Percentiles rank a stretch among this genome's conserved stretches.
phyloP scores from a whole-genome alignment of 2,888 invertebrate species.

The Cantharis rufa region DNA sequence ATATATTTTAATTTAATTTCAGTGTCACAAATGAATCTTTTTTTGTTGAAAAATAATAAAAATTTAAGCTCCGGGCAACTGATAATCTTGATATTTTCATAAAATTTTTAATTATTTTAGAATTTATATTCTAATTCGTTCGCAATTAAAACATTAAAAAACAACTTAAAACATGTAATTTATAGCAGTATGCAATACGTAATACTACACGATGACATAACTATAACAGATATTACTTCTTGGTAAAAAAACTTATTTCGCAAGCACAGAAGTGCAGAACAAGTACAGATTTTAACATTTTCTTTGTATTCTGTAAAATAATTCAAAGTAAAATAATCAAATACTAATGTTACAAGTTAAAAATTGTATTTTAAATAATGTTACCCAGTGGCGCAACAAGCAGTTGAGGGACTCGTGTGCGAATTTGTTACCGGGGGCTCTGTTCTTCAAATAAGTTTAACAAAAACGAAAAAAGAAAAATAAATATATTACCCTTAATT shows the following conservation, averaged over 20 bases:
- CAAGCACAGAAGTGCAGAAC: background rate
- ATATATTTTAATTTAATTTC: background rate
- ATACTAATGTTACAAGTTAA: background rate
- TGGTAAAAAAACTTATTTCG: background rate
- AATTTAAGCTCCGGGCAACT: background rate
- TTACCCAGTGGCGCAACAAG: too few relatives aligned
- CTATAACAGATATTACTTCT: background rate
- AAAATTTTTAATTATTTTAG: background rate
- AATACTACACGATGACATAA: background rate
- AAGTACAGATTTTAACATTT: background rate
- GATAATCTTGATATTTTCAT: background rate
- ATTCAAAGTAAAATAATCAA: background rate
- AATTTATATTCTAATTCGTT: background rate
- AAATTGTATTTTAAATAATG: too few relatives aligned
- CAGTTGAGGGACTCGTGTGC: too few relatives aligned
- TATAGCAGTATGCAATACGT: too few relatives aligned
- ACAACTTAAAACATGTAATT: too few relatives aligned
- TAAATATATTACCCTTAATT: too few relatives aligned
- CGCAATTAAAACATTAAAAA: background rate
- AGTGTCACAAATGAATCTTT: background rate
- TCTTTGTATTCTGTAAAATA: background rate
- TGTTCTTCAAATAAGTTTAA: too few relatives aligned
- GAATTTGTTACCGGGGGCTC: too few relatives aligned
- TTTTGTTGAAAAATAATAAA: background rate
- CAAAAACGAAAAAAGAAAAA: too few relatives aligned